Evolutionary conservation across 2,888 invertebrate genomes (phyloP).

Genomic region (Flabesymbios commensalis): DNA sequence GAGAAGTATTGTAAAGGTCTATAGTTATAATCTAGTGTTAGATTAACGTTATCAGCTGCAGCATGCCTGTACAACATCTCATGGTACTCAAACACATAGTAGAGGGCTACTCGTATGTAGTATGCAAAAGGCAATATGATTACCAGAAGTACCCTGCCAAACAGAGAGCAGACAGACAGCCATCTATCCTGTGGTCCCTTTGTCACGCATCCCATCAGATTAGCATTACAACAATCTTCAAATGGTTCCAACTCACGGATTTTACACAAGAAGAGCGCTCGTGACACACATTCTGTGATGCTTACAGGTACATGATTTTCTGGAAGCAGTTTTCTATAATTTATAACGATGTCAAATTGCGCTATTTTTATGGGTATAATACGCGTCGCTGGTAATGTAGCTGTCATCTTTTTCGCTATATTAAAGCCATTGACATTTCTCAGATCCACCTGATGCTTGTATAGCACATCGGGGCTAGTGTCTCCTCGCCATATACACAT

Average conservation of each 20-base stretch:
- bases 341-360: conserved; percentile 30
- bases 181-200: conserved; percentile 12
- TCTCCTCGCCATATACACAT: conserved; percentile 15
- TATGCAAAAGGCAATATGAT: conserved; percentile 50
- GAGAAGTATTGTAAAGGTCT: conserved; percentile 34
- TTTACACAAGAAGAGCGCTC: conserved; percentile 31
- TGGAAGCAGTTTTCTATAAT: conserved; percentile 29
- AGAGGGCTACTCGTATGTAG: conserved; percentile 48
- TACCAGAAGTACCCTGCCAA: conserved; percentile 43
- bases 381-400: conserved; percentile 14
- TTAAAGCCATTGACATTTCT: conserved; percentile 13
- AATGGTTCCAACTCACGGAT: conserved; percentile 26
- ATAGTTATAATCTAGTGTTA: conserved; percentile 34
- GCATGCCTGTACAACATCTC: conserved; percentile 39
- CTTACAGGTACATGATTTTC: conserved; percentile 33
- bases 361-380: conserved; percentile 26
- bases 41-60: conserved; percentile 34
- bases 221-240: conserved; percentile 31
- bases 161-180: conserved; percentile 29
- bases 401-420: conserved; percentile 22
- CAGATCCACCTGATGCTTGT: conserved; percentile 22
- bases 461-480: neutral
- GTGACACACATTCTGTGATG: conserved; percentile 18
- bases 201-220: conserved; percentile 37
- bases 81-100: conserved; percentile 50